phyloP scores from a whole-genome alignment of 2,113 vertebrate species.

The Theristicus caerulescens region DNA sequence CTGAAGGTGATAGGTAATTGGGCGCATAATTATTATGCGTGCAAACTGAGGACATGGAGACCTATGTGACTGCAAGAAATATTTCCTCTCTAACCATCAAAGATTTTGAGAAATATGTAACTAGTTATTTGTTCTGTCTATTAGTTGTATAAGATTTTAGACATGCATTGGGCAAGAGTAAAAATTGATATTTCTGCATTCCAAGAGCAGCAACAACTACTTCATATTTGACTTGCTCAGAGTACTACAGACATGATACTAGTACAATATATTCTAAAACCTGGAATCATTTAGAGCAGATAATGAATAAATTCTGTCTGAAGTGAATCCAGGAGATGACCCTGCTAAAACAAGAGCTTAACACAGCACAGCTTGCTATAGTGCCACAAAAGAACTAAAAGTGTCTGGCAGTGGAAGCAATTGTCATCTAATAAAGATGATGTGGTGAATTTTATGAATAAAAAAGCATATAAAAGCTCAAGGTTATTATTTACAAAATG shows the following conservation, averaged over 20 bases:
- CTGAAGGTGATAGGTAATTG: neutral
- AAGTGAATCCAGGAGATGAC: neutral
- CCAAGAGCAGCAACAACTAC: neutral
- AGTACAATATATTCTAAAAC: neutral
- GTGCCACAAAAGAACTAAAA: neutral
- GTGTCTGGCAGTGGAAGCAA: neutral
- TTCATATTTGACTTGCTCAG: neutral
- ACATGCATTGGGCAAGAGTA: neutral
- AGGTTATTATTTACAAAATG: neutral
- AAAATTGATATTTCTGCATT: neutral
- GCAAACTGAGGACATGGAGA: neutral
- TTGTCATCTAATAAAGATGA: neutral
- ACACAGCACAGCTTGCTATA: neutral
- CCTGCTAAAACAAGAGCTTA: neutral
- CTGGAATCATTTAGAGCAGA: neutral
- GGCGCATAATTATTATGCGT: neutral
- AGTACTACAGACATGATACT: neutral
- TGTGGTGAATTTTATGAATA: neutral
- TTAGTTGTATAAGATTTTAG: neutral
- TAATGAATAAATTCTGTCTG: neutral
- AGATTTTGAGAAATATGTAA: neutral
- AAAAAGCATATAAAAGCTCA: neutral
- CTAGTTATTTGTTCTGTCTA: neutral
- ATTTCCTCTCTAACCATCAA: neutral
- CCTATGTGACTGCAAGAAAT: neutral